Base-by-base conservation (phyloP, 2,797 vertebrate genomes). In the Pagetopsis macropterus region DNA sequence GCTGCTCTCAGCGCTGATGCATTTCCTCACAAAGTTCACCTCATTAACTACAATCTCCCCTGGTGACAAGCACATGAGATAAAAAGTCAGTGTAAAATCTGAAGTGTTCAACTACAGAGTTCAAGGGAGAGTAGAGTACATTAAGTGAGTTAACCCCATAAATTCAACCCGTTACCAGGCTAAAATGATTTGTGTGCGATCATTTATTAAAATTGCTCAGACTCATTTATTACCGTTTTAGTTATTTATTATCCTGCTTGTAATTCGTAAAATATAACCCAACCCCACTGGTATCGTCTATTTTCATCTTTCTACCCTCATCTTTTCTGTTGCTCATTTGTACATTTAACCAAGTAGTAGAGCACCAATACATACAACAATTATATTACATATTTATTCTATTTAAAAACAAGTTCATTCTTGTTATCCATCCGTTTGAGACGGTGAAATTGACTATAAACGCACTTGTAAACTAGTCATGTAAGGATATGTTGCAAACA, bases 21-120 rank as follows among this genome's bases (percentile, higher is more conserved):
- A 99, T 92, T 99, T 99, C 84, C 95, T 96, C 79, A 99, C 98
- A 93, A 99, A 99, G 89, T 96, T 99, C 11, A 95, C 97, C 93
- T 99, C 98, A 16, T 98, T 99, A 58, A 99, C 98, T 19, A 99
- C 95, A 21, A 99, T 99, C 92, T 99, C 98, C 82, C 98, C 98
- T 99, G 86, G 50, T 81, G 80, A 89, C 33, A 85, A 84, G 70
- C 52, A 75, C 64, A 84, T n/a, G 43, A 74, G 19, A 75, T 0
- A 21, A 46, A 48, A 43, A 72, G 57, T 46, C 1, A 70, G 37
- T 15, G 9, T 58, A 12, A 75, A 64, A 73, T 3, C 2, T 33
- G 17, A 6, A 46, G n/a, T 14, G 5, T 17, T 58, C 1, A 11
- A 15, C 33, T 44, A 41, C 40, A 37, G 33, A 19, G 43, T 12